Base-by-base conservation (phyloP, 2,113 vertebrate species). In the Sarotherodon lohbergeri region DNA sequence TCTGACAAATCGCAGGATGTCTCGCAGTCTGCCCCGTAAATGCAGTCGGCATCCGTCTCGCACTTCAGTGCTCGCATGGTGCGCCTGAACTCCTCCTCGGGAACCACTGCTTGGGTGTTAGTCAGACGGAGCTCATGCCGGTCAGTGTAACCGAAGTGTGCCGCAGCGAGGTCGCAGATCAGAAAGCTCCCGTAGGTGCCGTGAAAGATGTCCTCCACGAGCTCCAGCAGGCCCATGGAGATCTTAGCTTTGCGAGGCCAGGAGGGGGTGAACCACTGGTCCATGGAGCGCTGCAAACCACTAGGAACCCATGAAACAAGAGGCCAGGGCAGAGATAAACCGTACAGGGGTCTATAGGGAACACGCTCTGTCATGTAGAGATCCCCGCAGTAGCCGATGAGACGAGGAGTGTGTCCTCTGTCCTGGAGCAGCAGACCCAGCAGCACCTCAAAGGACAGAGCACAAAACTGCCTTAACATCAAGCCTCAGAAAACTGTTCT, bases 171-270 rank as follows among this genome's bases (percentile, higher is more conserved):
- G 83, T 99, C 98, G 6, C 99, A 99, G 97, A 99, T 98, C 87
- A 99, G 97, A 78, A 99, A 99, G 94, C 98, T 99, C 85, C 99
- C 99, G 1, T 98, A 99, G 34, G 98, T 97, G 76, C 99, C 98
- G 2, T 99, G 98, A 93, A 99, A 99, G 96, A 99, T 95, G 90
- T 99, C 99, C 95, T 99, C 99, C 91, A 99, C 98, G 81, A 99
- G 98, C 95, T 99, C 99, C 89, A 99, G 93, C 89, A 99, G 97
- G 85, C 99, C 99, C 95, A 99, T 99, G 79, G 98, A 98, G 96
- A 99, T 99, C 96, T 99, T 99, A 73, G 98, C 98, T 88, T 99
- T 99, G 93, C 98, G 97, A 19, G 99, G 98, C 99, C 99, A 99
- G 0, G 99, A 98, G 0, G 99, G 98, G 52, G 98, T 98, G 94